Base-by-base conservation (phyloP, 2,113 vertebrate genomes). In the Zingel zingel region DNA sequence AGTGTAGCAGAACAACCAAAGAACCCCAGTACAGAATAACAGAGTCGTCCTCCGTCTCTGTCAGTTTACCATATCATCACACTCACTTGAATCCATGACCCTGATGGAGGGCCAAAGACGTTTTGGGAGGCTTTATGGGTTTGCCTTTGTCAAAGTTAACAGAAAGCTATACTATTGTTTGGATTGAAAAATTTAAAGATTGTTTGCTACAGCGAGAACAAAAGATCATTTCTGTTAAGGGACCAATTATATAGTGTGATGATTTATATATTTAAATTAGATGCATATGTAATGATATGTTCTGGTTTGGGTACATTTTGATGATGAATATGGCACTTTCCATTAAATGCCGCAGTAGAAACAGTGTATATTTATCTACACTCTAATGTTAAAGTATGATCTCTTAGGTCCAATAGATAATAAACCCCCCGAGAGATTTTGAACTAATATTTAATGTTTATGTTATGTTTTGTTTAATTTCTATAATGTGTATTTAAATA, bases 401-500 rank as follows among this genome's bases (percentile, higher is more conserved):
- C 84, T 93, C 88, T 95, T 91, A 91, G 92, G 92, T 94, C 85
- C 64, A 79, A 56, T 81, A 84, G 77, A 71, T 81, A 56, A 62
- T 63, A 25, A 93, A 83, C 50, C 57, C 62, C 73, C 39, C 68
- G 75, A 90, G 67, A 90, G 65, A 86, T 80, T 79, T 74, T 79
- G 19, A 81, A 74, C 48, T 70, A 33, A 62, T 94, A 93, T 95
- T 94, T 94, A 89, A 80, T 82, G 62, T 82, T 77, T 83, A 11
- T 39, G 36, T 79, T 82, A 68, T 85, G 63, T 85, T 74, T 88
- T 79, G 62, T 85, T 74, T 66, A 30, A 79, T 69, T 87, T 91
- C 68, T 90, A 77, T 86, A 54, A 82, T 82, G 54, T 86, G 43
- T 92, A 90, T 94, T 95, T 93, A 90, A 92, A 84, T 36, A 86